Conservation (phyloP, 2,113 vertebrate species). For the Brevimyrus niger region DNA sequence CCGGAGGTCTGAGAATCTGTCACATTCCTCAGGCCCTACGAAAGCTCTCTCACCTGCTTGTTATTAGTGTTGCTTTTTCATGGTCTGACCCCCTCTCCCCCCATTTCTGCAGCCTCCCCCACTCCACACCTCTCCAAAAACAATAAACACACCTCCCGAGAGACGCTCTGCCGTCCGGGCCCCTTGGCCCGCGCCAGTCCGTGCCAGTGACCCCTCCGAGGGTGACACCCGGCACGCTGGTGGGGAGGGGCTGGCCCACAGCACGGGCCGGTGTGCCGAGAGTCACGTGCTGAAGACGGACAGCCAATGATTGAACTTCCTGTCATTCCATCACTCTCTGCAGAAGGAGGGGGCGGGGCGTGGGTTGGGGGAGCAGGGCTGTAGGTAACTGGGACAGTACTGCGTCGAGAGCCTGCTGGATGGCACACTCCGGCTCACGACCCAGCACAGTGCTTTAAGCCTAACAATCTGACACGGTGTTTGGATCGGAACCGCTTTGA, state of each 20-base stretch:
- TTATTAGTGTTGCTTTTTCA: conserved; percentile 47
- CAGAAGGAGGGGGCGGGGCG: neutral
- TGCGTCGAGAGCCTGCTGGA: neutral
- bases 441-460: neutral
- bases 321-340: neutral
- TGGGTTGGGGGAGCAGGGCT: neutral
- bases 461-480: neutral
- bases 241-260: neutral
- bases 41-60: conserved; percentile 49
- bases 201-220: neutral
- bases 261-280: neutral
- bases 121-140: conserved; percentile 45
- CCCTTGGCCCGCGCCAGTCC: neutral
- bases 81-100: conserved; percentile 22
- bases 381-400: neutral
- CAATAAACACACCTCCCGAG: conserved; percentile 44
- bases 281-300: neutral
- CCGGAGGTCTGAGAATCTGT: conserved; percentile 27
- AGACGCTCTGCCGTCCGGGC: conserved; percentile 32
- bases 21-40: conserved; percentile 39
- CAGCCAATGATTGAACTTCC: neutral
- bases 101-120: conserved; percentile 11
- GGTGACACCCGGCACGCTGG: neutral
- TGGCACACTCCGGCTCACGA: too few relatives aligned
- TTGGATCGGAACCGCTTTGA: neutral